Conservation (phyloP, 2,113 vertebrate species). For the Elaphurus davidianus region DNA sequence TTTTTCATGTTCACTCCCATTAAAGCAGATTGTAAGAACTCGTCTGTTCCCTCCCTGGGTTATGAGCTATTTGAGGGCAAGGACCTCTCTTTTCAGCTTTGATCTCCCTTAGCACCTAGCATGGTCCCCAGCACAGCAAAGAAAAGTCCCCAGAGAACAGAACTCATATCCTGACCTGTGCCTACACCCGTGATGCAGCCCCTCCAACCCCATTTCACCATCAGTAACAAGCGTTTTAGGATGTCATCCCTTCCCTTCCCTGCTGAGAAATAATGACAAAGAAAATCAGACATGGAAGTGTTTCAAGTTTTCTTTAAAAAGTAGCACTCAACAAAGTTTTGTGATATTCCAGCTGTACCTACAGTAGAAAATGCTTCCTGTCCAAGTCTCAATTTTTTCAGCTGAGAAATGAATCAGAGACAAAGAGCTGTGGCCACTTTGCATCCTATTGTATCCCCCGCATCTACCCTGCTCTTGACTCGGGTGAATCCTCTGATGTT, state of each 20-base stretch:
- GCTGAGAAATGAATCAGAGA: neutral
- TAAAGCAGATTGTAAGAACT: neutral
- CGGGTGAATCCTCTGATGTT: neutral
- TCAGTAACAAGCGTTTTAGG: rapidly evolving
- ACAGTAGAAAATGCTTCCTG: neutral
- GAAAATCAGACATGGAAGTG: neutral
- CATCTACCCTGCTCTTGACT: neutral
- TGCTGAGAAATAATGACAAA: neutral
- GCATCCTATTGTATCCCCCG: rapidly evolving
- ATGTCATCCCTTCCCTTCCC: neutral
- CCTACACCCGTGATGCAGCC: neutral
- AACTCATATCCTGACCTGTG: neutral
- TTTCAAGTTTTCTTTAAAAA: neutral
- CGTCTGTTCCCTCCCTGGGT: neutral
- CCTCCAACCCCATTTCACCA: neutral
- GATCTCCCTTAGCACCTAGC: neutral
- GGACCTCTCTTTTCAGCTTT: neutral
- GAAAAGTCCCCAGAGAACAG: neutral
- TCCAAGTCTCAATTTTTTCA: neutral
- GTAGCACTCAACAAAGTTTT: neutral
- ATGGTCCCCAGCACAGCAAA: neutral
- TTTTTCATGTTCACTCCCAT: neutral
- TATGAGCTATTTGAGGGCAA: neutral
- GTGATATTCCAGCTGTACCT: neutral
- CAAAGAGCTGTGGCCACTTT: rapidly evolving